Evolutionary conservation across 2,113 vertebrate genomes (phyloP).

Genomic region (Helogale parvula): DNA sequence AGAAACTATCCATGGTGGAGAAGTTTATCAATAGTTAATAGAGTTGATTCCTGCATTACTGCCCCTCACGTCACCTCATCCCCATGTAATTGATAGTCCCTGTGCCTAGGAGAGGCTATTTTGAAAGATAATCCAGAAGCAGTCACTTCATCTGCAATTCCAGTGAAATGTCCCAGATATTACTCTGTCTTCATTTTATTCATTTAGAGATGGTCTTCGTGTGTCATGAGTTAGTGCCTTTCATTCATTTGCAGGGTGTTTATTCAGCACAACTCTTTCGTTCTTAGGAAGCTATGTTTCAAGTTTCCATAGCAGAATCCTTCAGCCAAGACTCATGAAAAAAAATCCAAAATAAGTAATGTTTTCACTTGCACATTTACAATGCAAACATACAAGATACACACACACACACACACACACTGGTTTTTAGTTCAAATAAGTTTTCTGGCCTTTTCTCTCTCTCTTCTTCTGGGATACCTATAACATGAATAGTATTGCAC

Average conservation of each 20-base stretch:
- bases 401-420: too few species aligned
- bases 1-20: neutral
- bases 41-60: neutral
- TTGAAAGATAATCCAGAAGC: neutral
- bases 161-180: neutral
- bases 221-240: neutral
- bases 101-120: neutral
- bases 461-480: neutral
- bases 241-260: neutral
- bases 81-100: neutral
- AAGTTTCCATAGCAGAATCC: neutral
- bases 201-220: neutral
- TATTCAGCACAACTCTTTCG: fast-evolving
- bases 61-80: neutral
- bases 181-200: neutral
- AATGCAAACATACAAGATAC: neutral
- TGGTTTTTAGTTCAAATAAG: neutral
- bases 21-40: neutral
- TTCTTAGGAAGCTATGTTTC: neutral
- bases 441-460: neutral
- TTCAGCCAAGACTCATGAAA: neutral
- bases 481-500: neutral
- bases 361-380: neutral
- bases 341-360: neutral
- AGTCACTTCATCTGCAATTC: neutral